Base-by-base conservation (phyloP, 2,888 invertebrate genomes). In the Pseudoips prasinana region DNA sequence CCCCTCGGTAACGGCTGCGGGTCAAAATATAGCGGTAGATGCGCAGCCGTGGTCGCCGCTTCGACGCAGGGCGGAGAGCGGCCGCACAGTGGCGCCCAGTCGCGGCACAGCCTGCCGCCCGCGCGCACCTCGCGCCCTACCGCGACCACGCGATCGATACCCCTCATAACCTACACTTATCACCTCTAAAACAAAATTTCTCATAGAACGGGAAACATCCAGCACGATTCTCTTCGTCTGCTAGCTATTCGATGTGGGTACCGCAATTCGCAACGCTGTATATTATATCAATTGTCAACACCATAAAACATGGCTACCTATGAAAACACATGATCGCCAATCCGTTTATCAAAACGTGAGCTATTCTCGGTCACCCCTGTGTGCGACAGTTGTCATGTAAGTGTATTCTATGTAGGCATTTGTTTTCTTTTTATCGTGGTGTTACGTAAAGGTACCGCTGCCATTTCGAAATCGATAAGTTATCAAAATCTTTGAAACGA, bases 91-190 rank as follows among this genome's bases (percentile, higher is more conserved):
- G 70, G 68, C 63, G 48, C 58, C 58, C 75, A 83, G 89, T 89
- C 82, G 88, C 85, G 87, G 86, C 87, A 72, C 62, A 78, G 60
- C 75, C 76, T 66, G 83, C 86, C 84, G 84, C 80, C 68, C 74
- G 88, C 82, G 79, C 77, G 75, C 74, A 62, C 60, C 64, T 50
- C 71, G 70, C 75, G 69, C 62, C 45, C 43, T 45, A 8, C 46
- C 68, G 67, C 68, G 69, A 55, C n/a, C 46, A 23, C 73, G 71
- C 75, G 78, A 80, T 84, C 83, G 62, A 84, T 85, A 83, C 58
- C 54, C n/a, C 52, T 58, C 46, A 39, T 50, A 70, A 68, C 61
- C 59, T 56, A 46, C 54, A 59, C 54, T 57, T 56, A 49, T 59
- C 45, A 33, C 41, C 31, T 20, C 25, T 33, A 38, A 53, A 55